Percentiles rank a stretch among this genome's conserved stretches.
Conservation (phyloP, 2,797 vertebrate species). For the Enteromius treurensis region DNA sequence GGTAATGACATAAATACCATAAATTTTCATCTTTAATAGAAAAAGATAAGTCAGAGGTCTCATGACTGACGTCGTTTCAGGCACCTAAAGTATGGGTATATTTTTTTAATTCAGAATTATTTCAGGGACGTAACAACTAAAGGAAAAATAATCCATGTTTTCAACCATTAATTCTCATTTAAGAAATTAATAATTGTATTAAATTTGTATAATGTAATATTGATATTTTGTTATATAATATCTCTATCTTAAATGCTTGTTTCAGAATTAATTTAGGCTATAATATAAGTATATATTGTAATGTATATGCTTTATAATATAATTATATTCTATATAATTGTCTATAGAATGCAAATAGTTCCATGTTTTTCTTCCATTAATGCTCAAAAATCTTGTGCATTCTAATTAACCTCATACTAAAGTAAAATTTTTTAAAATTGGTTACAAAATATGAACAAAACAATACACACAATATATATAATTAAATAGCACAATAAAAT, state of each 20-base stretch:
- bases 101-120: not conserved
- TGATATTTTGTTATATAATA: not conserved
- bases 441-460: too few species aligned
- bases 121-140: not conserved
- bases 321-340: not conserved
- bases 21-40: not conserved
- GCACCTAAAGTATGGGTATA: not conserved
- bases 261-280: not conserved
- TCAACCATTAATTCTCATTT: not conserved
- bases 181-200: not conserved
- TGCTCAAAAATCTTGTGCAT: not conserved
- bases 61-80: not conserved
- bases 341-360: not conserved
- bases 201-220: not conserved
- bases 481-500: too few species aligned
- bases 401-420: too few species aligned
- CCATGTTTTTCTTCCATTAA: not conserved
- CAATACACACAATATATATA: too few species aligned
- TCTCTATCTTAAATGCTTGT: not conserved
- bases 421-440: too few species aligned
- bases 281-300: too few species aligned
- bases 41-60: not conserved
- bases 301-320: not conserved
- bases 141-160: not conserved
- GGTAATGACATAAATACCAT: conserved; percentile 11